phyloP scores from a whole-genome alignment of 2,888 invertebrate species.

The Heliothis peltigera region DNA sequence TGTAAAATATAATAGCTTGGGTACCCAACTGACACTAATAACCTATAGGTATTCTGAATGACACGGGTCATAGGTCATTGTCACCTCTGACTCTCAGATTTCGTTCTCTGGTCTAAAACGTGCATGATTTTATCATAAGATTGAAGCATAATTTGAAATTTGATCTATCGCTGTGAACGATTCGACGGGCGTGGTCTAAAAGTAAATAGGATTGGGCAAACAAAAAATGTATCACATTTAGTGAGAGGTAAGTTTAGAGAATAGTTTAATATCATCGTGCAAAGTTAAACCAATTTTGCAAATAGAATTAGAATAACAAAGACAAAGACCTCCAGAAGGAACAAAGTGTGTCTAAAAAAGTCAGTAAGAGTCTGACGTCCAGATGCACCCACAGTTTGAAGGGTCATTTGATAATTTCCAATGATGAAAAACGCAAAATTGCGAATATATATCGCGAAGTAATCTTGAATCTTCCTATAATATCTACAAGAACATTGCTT shows the following conservation, averaged over 20 bases:
- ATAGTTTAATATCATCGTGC: slow-evolving; percentile 14
- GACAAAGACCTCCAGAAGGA: too few species aligned
- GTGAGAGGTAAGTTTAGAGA: slow-evolving; percentile 36
- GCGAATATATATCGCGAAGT: background rate
- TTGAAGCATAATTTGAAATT: slow-evolving; percentile 45
- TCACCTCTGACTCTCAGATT: slow-evolving; percentile 44
- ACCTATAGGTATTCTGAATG: slow-evolving; percentile 34
- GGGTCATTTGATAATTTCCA: too few species aligned
- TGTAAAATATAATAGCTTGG: slow-evolving; percentile 7
- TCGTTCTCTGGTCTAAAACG: slow-evolving; percentile 35
- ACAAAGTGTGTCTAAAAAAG: too few species aligned
- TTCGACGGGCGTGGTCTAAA: slow-evolving; percentile 22
- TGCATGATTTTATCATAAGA: slow-evolving; percentile 52
- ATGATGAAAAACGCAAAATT: too few species aligned
- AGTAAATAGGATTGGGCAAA: slow-evolving; percentile 41
- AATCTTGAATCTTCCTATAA: background rate
- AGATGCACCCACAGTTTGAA: too few species aligned
- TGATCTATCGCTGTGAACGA: slow-evolving; percentile 50
- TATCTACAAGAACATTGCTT: background rate
- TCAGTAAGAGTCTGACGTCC: too few species aligned
- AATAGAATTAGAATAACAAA: too few species aligned
- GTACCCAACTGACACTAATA: slow-evolving; percentile 4
- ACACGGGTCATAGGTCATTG: slow-evolving; percentile 53
- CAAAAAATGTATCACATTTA: slow-evolving; percentile 41
- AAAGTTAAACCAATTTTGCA: background rate